phyloP scores from a whole-genome alignment of 2,113 vertebrate genomes.

The Pan troglodytes region NHGRI_mPanTro3-v2.1_pri NC_072419.2:12830501-12831000 shows the following conservation, averaged over 20 bases:
- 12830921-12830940: not conserved
- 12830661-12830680: not conserved
- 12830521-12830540: constrained; percentile 32
- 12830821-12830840: constrained; percentile 38
- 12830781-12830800: constrained; percentile 4
- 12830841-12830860: constrained; percentile 6
- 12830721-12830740: constrained; percentile 47
- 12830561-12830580: constrained; percentile 4
- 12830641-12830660: constrained; percentile 25
- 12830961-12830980: not conserved
- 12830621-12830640: not conserved
- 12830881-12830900: constrained; percentile 59
- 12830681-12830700: not conserved
- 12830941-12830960: not conserved
- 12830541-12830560: not conserved
- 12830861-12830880: constrained; percentile 9
- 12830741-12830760: constrained; percentile 56
- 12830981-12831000: not conserved
- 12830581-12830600: not conserved
- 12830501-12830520: not conserved
- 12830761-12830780: not conserved
- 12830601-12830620: not conserved
- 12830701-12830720: constrained; percentile 51
- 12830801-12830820: constrained; percentile 50
- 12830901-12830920: not conserved